Evolutionary conservation across 2,888 invertebrate species (phyloP), one percentile per base, ranked within the genome.

Genomic region (Drosophila incognita): DNA sequence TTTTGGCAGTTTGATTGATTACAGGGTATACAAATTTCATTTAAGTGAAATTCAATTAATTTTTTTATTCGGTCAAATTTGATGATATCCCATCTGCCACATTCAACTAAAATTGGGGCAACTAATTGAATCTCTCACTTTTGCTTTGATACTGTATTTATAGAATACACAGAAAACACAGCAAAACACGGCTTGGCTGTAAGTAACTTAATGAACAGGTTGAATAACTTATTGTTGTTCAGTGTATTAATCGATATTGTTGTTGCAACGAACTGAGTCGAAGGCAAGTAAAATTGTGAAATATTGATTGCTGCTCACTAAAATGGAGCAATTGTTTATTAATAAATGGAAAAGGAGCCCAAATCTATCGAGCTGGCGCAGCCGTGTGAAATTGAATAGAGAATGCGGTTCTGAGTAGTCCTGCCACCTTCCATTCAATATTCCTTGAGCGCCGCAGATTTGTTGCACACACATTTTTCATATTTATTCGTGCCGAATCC

Each of bases 271-370:
- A 24, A 46, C 4, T 24, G 21, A 24, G 15, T 46, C 40, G 38
- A 48, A 49, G n/a, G 11, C n/a, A 54, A 64, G 61, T 69, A n/a
- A 51, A 21, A 46, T 24, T 8, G 21, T 46, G 46, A 57, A 65
- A 58, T 78, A 81, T 79, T 78, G 79, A 81, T 78, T 29, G 24
- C 27, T 27, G 54, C 24, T 61, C 75, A 65, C 60, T 35, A 52
- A 60, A 46, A 49, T 58, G 49, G 31, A 27, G 61, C 38, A 56
- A 62, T 64, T 64, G 61, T 59, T 54, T 65, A 78, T 74, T 68
- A 63, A 68, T 79, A 82, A 79, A 64, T 75, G 59, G 4, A 27
- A 75, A 79, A 46, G 54, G 13, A 53, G 40, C 31, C 54, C 42
- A 31, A 63, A 36, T 27, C 51, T 31, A 36, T 11, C 10, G 18